A percentile compares a stretch with the other conserved stretches of the same genome.
Conservation (phyloP, 2,888 invertebrate genomes). For the Hemaris fuciformis region DNA sequence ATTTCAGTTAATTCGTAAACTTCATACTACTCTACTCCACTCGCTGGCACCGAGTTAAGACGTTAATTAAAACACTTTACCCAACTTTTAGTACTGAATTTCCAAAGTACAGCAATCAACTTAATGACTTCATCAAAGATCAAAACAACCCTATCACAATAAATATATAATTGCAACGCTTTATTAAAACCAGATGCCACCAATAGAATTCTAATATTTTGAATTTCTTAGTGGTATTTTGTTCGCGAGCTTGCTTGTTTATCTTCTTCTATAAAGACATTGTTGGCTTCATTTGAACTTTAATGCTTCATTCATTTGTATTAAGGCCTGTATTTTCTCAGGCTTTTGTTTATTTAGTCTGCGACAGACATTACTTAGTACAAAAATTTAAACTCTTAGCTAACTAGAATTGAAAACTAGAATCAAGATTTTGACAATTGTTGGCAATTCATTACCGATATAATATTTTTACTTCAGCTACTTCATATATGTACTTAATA, state of each 20-base stretch:
- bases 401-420: background rate
- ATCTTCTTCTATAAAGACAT: background rate
- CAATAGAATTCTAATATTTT: constrained; percentile 30
- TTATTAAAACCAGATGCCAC: constrained; percentile 43
- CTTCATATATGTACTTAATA: background rate
- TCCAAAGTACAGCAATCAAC: constrained; percentile 76
- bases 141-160: constrained; percentile 72
- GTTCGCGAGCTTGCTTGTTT: background rate
- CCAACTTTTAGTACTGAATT: constrained; percentile 77
- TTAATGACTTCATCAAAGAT: constrained; percentile 77
- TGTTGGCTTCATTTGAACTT: background rate
- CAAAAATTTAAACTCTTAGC: background rate
- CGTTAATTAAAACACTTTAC: constrained; percentile 79
- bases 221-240: constrained; percentile 15
- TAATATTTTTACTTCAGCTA: background rate
- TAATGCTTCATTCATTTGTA: background rate
- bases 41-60: constrained; percentile 69
- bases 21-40: constrained; percentile 68
- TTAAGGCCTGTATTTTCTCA: background rate
- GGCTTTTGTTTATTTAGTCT: background rate
- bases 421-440: background rate
- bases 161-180: constrained; percentile 59
- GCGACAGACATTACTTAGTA: background rate
- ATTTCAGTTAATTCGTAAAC: constrained; percentile 78
- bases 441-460: background rate